Base-by-base conservation (phyloP, 2,113 vertebrate species). In the Balaenoptera acutorostrata region DNA sequence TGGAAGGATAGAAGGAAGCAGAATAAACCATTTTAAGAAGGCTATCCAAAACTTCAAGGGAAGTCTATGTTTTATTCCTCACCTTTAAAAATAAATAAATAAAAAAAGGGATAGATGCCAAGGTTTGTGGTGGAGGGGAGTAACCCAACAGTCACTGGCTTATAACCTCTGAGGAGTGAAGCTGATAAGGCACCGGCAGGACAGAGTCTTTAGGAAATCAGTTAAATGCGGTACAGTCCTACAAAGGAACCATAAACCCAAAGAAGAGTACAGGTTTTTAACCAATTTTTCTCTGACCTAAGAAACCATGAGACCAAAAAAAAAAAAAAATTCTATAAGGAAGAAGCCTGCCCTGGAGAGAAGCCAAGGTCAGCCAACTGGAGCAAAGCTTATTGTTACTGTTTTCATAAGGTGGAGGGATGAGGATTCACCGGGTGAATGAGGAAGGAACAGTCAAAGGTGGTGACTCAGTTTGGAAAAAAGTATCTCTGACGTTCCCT, bases 21-120 rank as follows among this genome's bases (percentile, higher is more conserved):
- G 63, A 85, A 44, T 36, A 84, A 57, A 29, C 57, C 66, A 66
- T 92, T 87, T 94, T 84, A 95, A 97, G 49, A 80, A 93, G 77
- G 52, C n/a, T 93, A 86, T 49, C 68, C 95, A 95, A 88, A 71
- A 84, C 27, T 88, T 82, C 81, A 83, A 77, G 80, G 75, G 27
- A 77, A 80, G 3, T 80, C 80, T 72, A 29, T 93, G 18, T 96
- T 88, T 87, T 61, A 83, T 59, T 57, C 15, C 5, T 20, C 8
- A 52, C 66, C 25, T 21, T 8, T 41, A 5, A 41, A 41, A 41
- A 41, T 36, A 49, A 88, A 92, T 44, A 36, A 46, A 66, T 63
- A n/a, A 72, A 74, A 57, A 6, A 12, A 10, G n/a, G 14, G 29
- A 9, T 2, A 75, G 46, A 52, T 29, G 14, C 21, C 29, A 10